Conservation (phyloP, 2,888 invertebrate species). For the Tenthredo notha region DNA sequence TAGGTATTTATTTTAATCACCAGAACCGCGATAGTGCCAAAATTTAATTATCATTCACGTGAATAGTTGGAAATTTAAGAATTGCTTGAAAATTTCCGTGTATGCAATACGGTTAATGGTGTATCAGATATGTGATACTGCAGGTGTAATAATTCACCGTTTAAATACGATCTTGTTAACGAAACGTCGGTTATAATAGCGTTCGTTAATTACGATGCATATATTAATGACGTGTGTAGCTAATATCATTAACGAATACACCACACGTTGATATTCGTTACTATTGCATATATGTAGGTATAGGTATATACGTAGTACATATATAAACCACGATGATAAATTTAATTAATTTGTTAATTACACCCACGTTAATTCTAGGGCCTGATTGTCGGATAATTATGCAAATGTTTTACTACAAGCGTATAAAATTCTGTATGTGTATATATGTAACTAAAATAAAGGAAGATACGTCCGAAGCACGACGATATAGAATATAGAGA, state of each 20-base stretch:
- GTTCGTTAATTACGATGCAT: slow-evolving; percentile 45
- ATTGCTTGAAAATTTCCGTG: no score
- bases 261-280: slow-evolving; percentile 31
- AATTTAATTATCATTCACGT: no score
- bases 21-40: no score
- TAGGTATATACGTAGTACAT: neutral
- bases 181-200: slow-evolving; percentile 35
- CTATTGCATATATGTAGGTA: neutral
- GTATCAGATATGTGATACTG: neutral
- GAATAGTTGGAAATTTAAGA: no score
- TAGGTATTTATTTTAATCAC: no score
- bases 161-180: slow-evolving; percentile 50
- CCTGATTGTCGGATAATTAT: slow-evolving; percentile 40
- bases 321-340: slow-evolving; percentile 9
- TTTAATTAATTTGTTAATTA: slow-evolving; percentile 49
- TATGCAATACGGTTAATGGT: no score
- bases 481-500: no score
- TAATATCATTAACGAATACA: slow-evolving; percentile 38
- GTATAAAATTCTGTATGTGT: neutral
- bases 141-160: neutral
- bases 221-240: slow-evolving; percentile 42
- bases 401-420: neutral
- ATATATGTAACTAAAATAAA: neutral
- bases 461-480: neutral
- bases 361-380: slow-evolving; percentile 32